Evolutionary conservation across 2,888 invertebrate species (phyloP).

Genomic region (Rutpela maculata): DNA sequence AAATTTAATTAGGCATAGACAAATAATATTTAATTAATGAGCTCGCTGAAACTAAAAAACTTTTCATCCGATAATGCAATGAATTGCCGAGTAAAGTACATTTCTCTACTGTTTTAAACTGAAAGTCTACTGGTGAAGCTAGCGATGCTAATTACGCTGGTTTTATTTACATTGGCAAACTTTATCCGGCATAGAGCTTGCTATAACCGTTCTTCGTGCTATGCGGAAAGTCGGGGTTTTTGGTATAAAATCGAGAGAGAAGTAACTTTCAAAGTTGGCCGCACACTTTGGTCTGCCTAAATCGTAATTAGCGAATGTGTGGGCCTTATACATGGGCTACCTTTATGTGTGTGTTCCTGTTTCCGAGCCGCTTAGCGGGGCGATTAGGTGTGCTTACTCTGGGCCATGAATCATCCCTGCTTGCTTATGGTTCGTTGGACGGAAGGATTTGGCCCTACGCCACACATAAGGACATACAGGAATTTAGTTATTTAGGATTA

Average conservation of each 20-base stretch:
- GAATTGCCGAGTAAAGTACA: conserved; percentile 16
- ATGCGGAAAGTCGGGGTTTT: conserved; percentile 28
- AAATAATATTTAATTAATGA: conserved; percentile 22
- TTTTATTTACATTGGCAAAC: conserved; percentile 36
- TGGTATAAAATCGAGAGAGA: conserved; percentile 29
- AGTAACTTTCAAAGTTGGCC: conserved; percentile 39
- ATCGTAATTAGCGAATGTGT: conserved; percentile 43
- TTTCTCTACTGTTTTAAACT: conserved; percentile 26
- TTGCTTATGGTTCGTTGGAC: conserved; percentile 35
- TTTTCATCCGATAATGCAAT: conserved; percentile 22
- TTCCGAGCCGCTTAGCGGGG: conserved; percentile 43
- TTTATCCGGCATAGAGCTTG: conserved; percentile 16
- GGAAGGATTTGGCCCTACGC: conserved; percentile 35
- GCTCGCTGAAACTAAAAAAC: conserved; percentile 14
- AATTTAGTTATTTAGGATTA: conserved; percentile 15
- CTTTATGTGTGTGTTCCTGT: conserved; percentile 41
- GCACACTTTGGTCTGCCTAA: conserved; percentile 33
- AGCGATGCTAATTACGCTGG: conserved; percentile 36
- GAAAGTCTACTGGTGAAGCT: conserved; percentile 25
- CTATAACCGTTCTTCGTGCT: conserved; percentile 11
- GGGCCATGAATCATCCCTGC: conserved; percentile 40
- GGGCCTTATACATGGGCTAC: conserved; percentile 37
- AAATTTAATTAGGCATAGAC: neutral
- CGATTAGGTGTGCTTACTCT: conserved; percentile 39
- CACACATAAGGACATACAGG: conserved; percentile 20